Evolutionary conservation across 2,888 invertebrate genomes (phyloP).

Genomic region (Helicoverpa assulta): DNA sequence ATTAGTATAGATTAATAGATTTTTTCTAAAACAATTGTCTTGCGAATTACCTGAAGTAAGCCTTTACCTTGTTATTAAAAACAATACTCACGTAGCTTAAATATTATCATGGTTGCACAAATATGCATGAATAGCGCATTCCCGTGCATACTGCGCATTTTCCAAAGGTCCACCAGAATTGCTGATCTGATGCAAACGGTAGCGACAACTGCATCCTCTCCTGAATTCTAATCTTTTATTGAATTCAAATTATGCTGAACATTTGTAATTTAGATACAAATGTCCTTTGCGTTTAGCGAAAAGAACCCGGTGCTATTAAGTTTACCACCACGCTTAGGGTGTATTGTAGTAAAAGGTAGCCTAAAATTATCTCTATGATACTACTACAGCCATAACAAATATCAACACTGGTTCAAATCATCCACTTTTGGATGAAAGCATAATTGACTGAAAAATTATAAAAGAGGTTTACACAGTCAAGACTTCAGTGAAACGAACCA

Average conservation of each 20-base stretch:
- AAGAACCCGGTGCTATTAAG: too few relatives aligned
- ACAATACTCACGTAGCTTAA: constrained; percentile 16
- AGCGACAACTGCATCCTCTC: constrained; percentile 11
- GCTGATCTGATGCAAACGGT: constrained; percentile 41
- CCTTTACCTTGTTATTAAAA: background rate
- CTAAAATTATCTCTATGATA: too few relatives aligned
- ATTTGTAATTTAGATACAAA: constrained; percentile 21
- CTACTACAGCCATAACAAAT: too few relatives aligned
- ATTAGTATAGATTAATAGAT: too few relatives aligned
- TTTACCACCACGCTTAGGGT: too few relatives aligned
- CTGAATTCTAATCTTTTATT: constrained; percentile 16
- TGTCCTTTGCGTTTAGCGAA: constrained; percentile 11
- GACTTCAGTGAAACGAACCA: background rate
- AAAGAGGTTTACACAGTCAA: background rate
- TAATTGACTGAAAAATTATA: too few relatives aligned
- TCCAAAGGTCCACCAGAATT: background rate
- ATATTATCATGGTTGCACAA: constrained; percentile 1
- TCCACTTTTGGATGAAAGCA: too few relatives aligned
- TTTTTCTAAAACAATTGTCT: background rate
- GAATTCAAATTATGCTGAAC: constrained; percentile 23
- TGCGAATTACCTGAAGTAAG: background rate
- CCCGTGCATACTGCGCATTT: constrained; percentile 3
- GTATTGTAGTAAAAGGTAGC: too few relatives aligned
- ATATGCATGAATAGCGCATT: constrained; percentile 9
- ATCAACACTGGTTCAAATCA: too few relatives aligned